These are phyloP conservation scores for Cyprinodon tularosa DNA, from an alignment of 2,113 vertebrate genomes.

Conservation along the genomic window DNA sequence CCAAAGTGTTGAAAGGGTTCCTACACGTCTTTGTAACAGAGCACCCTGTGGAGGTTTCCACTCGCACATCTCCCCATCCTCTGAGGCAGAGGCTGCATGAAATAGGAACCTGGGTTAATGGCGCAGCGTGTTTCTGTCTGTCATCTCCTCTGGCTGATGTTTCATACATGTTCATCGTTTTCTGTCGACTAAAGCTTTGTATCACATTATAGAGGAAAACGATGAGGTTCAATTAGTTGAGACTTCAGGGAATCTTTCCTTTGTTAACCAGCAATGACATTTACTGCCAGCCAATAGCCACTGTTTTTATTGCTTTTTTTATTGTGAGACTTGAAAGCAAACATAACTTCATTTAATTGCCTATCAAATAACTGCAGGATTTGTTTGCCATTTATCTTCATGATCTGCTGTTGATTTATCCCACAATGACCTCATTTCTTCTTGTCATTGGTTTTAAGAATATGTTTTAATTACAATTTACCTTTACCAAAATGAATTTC, in stretches of 20 bases:
- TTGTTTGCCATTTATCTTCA: conserved; percentile 26
- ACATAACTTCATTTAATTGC: conserved; percentile 21
- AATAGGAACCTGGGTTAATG: conserved; percentile 53
- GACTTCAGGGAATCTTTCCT: conserved; percentile 62
- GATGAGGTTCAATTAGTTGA: conserved; percentile 66
- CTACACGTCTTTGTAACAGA: conserved; percentile 23
- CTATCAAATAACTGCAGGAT: conserved; percentile 8
- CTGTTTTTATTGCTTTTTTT: conserved; percentile 12
- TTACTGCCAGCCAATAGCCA: conserved; percentile 50
- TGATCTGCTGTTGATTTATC: conserved; percentile 5
- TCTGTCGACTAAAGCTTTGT: conserved; percentile 57
- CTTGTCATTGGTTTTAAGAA: neutral
- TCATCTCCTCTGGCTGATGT: conserved; percentile 12
- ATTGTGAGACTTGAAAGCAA: conserved; percentile 1
- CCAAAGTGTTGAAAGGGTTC: conserved; percentile 20
- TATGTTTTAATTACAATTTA: conserved; percentile 5
- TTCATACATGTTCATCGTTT: conserved; percentile 46
- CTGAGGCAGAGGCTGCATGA: conserved; percentile 36
- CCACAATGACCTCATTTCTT: neutral
- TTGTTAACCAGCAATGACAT: conserved; percentile 50
- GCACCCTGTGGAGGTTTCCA: conserved; percentile 30
- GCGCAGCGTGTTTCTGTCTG: conserved; percentile 10
- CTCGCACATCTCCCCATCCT: conserved; percentile 24
- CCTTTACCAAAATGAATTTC: neutral
- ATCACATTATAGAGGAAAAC: conserved; percentile 63